These are phyloP conservation scores for Lumbricus terrestris DNA, from an alignment of 2,888 invertebrate species.

Conservation along the genomic window DNA sequence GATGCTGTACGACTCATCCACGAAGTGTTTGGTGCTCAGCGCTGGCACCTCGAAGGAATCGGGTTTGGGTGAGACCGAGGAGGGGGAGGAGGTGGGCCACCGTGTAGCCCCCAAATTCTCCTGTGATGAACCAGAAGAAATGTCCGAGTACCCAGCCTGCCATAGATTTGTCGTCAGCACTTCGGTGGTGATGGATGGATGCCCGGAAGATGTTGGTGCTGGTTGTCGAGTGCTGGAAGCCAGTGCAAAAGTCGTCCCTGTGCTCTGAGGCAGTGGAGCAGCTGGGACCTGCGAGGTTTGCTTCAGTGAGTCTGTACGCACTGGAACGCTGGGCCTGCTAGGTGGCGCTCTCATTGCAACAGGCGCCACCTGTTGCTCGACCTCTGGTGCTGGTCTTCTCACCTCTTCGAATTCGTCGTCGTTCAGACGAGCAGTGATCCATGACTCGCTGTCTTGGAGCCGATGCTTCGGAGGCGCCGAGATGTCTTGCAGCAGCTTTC, in stretches of 20 bases:
- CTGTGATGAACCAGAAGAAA: neutral
- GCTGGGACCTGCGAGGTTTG: neutral
- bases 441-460: slow-evolving; percentile 12
- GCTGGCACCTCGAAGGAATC: neutral
- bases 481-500: slow-evolving; percentile 14
- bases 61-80: neutral
- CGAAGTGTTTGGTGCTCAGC: neutral
- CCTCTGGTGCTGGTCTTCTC: neutral
- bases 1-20: neutral
- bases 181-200: too few relatives aligned
- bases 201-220: neutral
- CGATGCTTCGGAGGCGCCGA: slow-evolving; percentile 6
- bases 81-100: neutral
- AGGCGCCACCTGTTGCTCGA: neutral
- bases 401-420: neutral
- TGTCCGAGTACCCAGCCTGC: neutral
- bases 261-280: neutral
- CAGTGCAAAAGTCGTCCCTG: neutral
- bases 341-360: neutral
- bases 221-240: neutral
- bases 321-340: neutral
- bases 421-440: neutral
- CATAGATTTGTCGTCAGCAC: neutral
- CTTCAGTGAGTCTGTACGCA: neutral
- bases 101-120: neutral